Percentiles rank a stretch among this genome's conserved stretches.
phyloP scores from a whole-genome alignment of 2,888 invertebrate genomes.

The Troides aeacus region DNA sequence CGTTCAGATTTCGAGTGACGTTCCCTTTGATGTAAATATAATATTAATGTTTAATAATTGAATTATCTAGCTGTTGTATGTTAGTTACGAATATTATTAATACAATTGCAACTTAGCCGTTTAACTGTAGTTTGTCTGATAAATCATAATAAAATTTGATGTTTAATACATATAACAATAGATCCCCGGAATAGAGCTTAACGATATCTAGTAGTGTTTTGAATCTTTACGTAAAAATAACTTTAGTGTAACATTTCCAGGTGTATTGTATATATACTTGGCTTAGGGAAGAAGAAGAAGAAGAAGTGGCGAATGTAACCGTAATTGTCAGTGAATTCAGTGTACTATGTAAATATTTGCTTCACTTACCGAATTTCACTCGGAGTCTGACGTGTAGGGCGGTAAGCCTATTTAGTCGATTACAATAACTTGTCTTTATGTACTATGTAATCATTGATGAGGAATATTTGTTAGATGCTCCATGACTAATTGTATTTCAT shows the following conservation, averaged over 20 bases:
- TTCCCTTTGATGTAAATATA: conserved; percentile 25
- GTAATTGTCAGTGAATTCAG: conserved; percentile 19
- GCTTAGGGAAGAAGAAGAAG: conserved; percentile 35
- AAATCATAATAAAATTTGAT: conserved; percentile 15
- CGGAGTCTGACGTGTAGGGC: conserved; percentile 21
- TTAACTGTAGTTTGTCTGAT: conserved; percentile 20
- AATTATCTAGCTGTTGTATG: conserved; percentile 10
- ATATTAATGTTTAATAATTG: conserved; percentile 11
- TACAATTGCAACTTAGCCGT: conserved; percentile 11
- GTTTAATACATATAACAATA: conserved; percentile 32
- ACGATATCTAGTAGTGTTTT: conserved; percentile 48
- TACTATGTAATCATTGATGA: conserved; percentile 13
- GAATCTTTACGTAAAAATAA: conserved; percentile 36
- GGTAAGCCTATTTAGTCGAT: not conserved
- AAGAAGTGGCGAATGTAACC: conserved; percentile 22
- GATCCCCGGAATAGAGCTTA: conserved; percentile 62
- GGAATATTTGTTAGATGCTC: conserved; percentile 15
- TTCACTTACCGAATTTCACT: conserved; percentile 22
- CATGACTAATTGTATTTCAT: conserved; percentile 12
- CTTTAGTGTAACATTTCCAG: conserved; percentile 32
- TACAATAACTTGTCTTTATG: conserved; percentile 11
- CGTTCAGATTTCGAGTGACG: conserved; percentile 27
- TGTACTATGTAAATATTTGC: conserved; percentile 30
- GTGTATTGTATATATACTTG: conserved; percentile 36
- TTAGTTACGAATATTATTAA: not conserved